Conservation (phyloP, 2,888 invertebrate genomes). For the Acanthoscelides obtectus region DNA sequence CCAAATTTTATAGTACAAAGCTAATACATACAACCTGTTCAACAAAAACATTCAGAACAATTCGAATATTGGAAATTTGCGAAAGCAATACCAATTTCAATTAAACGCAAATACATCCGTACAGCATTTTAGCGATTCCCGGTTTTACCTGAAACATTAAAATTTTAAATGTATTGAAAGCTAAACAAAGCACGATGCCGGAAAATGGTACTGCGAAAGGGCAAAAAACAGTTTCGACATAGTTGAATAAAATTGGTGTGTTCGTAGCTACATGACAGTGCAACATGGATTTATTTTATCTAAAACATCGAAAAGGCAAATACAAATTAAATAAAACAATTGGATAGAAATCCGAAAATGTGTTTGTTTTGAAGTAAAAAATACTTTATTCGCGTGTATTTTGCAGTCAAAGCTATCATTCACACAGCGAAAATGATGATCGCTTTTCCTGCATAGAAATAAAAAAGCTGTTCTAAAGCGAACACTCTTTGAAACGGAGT, state of each 20-base stretch:
- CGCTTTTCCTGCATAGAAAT: no score
- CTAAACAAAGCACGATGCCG: not conserved
- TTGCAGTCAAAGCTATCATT: not conserved
- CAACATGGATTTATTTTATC: not conserved
- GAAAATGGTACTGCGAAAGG: not conserved
- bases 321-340: not conserved
- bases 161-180: not conserved
- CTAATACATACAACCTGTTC: no score
- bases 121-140: not conserved
- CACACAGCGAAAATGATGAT: no score
- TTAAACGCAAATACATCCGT: not conserved
- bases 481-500: no score
- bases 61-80: not conserved
- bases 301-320: not conserved
- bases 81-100: not conserved
- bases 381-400: not conserved
- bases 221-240: not conserved
- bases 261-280: not conserved
- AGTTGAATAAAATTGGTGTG: not conserved
- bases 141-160: not conserved
- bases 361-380: not conserved
- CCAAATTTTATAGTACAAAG: no score
- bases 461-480: no score
- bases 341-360: not conserved
- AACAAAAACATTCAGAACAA: not conserved